These are phyloP conservation scores for Endotricha flammealis DNA, from an alignment of 2,888 invertebrate genomes.

Conservation along the genomic window DNA sequence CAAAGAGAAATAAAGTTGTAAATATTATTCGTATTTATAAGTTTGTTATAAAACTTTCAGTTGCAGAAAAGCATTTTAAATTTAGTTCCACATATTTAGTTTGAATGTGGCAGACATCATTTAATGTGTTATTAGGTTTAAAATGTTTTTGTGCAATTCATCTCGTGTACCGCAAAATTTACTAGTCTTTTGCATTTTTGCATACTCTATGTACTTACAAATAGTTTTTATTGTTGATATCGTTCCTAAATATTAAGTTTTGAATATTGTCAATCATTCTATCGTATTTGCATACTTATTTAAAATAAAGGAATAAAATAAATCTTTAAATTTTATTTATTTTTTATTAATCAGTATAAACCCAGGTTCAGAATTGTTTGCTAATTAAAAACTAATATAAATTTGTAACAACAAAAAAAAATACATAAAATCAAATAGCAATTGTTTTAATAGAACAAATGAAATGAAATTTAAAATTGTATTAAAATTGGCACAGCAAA, in stretches of 20 bases:
- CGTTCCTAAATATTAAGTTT: slow-evolving; percentile 7
- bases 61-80: too few species aligned
- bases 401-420: too few species aligned
- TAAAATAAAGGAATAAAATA: background rate
- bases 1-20: background rate
- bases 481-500: too few species aligned
- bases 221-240: background rate
- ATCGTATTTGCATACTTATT: background rate
- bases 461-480: too few species aligned
- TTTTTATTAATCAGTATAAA: background rate
- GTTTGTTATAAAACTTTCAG: too few species aligned
- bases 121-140: too few species aligned
- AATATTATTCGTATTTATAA: background rate
- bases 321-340: background rate
- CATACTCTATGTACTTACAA: slow-evolving; percentile 13
- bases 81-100: too few species aligned
- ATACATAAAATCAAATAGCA: too few species aligned
- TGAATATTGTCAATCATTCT: background rate
- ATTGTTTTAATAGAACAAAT: too few species aligned
- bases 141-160: background rate
- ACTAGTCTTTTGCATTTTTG: slow-evolving; percentile 22
- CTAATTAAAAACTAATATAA: too few species aligned
- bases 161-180: slow-evolving; percentile 11
- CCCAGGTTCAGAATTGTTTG: too few species aligned
- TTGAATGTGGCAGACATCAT: too few species aligned